A percentile compares a stretch with the other conserved stretches of the same genome.
These are phyloP conservation scores for Himalopsyche kuldschensis DNA, from an alignment of 2,888 invertebrate genomes.

Conservation along the genomic window DNA sequence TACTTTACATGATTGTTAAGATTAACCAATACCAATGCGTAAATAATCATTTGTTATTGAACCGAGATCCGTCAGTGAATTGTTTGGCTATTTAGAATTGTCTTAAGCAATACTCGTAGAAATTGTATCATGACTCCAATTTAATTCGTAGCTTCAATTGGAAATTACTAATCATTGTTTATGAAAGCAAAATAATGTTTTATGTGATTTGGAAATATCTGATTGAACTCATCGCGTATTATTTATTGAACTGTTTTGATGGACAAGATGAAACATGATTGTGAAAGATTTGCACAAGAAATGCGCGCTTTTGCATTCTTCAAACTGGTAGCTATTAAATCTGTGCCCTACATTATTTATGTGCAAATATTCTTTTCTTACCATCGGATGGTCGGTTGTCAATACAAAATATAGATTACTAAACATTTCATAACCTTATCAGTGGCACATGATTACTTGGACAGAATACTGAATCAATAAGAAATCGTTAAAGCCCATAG, in stretches of 20 bases:
- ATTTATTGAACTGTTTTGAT: not conserved
- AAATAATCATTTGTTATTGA: not conserved
- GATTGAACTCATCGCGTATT: not conserved
- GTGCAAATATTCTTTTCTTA: too few relatives aligned
- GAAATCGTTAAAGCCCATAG: too few relatives aligned
- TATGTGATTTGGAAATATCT: not conserved
- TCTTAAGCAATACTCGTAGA: not conserved
- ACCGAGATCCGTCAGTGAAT: not conserved
- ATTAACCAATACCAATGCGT: not conserved
- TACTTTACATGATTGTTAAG: not conserved
- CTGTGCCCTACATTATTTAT: too few relatives aligned
- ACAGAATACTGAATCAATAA: too few relatives aligned
- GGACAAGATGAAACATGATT: not conserved
- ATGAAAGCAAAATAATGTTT: not conserved
- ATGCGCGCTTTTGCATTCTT: too few relatives aligned
- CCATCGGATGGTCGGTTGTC: too few relatives aligned
- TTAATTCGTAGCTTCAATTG: constrained; percentile 8
- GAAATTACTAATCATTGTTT: not conserved
- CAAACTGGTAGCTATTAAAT: not conserved
- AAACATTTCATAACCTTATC: too few relatives aligned
- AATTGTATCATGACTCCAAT: constrained; percentile 15
- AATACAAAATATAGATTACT: too few relatives aligned
- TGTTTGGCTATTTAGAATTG: not conserved
- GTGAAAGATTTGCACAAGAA: not conserved
- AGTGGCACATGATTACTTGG: too few relatives aligned